These are phyloP conservation scores for Pinctada fucata DNA, from an alignment of 2,888 invertebrate genomes.

Conservation along the genomic window DNA sequence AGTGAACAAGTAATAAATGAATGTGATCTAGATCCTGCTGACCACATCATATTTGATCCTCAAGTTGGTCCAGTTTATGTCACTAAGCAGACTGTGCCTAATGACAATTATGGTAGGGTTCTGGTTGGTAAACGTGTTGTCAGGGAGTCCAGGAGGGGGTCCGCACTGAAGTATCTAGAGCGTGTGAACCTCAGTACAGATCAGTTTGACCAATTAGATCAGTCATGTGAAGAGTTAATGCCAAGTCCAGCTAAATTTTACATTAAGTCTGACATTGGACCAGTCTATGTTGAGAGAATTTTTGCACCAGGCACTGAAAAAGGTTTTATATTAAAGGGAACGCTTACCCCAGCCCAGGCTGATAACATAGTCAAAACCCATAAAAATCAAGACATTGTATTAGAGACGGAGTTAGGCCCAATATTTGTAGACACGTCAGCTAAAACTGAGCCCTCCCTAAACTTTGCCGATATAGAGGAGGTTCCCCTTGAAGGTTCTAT, in stretches of 20 bases:
- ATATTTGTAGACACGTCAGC: background rate
- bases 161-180: background rate
- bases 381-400: background rate
- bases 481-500: background rate
- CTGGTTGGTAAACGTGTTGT: background rate
- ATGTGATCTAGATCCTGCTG: background rate
- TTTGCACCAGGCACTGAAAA: slow-evolving; percentile 10
- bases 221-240: background rate
- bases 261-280: slow-evolving; percentile 1
- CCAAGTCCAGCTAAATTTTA: background rate
- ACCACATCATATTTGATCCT: background rate
- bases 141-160: background rate
- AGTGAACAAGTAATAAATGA: background rate
- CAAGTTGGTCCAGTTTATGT: slow-evolving; percentile 5
- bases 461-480: background rate
- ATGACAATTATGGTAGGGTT: background rate
- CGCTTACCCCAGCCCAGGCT: background rate
- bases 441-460: background rate
- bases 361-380: background rate
- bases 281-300: slow-evolving; percentile 7
- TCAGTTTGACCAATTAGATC: background rate
- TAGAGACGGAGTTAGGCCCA: slow-evolving; percentile 5
- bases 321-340: slow-evolving; percentile 3
- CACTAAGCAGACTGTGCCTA: background rate
- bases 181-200: background rate